Base-by-base conservation (phyloP, 2,888 invertebrate genomes). In the Pherbina coryleti region DNA sequence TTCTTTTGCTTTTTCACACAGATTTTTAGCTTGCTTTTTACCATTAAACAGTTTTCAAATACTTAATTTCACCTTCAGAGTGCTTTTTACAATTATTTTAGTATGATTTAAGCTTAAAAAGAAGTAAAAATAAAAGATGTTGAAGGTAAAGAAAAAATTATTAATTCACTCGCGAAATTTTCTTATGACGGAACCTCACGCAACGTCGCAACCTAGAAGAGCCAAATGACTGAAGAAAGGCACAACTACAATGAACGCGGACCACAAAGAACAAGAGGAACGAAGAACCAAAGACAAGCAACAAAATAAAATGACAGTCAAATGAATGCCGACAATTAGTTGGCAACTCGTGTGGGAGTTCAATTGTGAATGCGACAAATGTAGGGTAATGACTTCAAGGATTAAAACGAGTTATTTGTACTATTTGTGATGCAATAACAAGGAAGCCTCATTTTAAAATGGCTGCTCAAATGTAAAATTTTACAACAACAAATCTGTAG, bases 141-240 rank as follows among this genome's bases (percentile, higher is more conserved):
- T n/a, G 69, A 69, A 69, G 51, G 49, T 17, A 69, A 69, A 51
- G 76, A 79, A 60, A 72, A 77, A 78, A 77, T 44, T 44, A 70
- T 60, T 79, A 76, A 79, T 78, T 79, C 66, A 80, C 75, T 81
- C 77, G 70, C 77, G 80, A 81, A 79, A 78, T 79, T 77, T 79
- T 77, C 77, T 77, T 80, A 73, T 79, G 78, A 73, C 76, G 60
- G 79, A 82, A 79, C 71, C 77, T 78, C 81, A 73, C 82, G 79
- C 81, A 81, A 81, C 82, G 82, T 79, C 79, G 81, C 78, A 81
- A 79, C 75, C 62, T 66, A 57, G 78, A 77, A 76, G 67, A 60
- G 25, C 57, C 76, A 72, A 80, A 78, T 78, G 77, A 79, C 78
- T 81, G 74, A 74, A 75, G 51, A 70, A 67, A 64, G 11, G 31